phyloP scores from a whole-genome alignment of 2,113 vertebrate species.

The Carlito syrichta region DNA sequence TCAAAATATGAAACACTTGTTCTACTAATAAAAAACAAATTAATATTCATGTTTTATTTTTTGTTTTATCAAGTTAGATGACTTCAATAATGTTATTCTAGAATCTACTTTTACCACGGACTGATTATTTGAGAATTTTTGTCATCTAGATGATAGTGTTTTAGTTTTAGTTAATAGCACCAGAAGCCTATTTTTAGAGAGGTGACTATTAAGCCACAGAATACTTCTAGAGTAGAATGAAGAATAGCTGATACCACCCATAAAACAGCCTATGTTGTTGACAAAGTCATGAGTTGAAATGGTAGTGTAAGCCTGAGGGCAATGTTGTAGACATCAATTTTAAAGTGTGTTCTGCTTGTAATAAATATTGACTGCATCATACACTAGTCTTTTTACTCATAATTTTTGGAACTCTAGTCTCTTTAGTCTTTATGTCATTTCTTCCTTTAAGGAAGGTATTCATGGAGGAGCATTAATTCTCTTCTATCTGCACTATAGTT shows the following conservation, averaged over 20 bases:
- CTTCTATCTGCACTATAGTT: no score
- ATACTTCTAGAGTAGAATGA: neutral
- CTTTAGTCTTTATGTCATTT: neutral
- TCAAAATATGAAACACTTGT: neutral
- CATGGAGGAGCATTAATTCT: neutral
- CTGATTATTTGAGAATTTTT: neutral
- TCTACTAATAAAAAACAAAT: neutral
- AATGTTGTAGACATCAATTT: constrained; percentile 9
- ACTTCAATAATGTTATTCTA: neutral
- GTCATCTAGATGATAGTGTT: neutral
- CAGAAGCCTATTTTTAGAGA: neutral
- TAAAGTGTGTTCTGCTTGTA: neutral
- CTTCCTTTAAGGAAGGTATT: constrained; percentile 24
- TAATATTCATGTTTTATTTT: neutral
- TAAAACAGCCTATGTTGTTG: constrained; percentile 8
- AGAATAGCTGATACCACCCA: neutral
- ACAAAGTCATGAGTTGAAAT: neutral
- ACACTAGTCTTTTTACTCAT: neutral
- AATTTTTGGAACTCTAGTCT: neutral
- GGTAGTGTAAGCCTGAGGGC: neutral
- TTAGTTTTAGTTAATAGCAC: neutral
- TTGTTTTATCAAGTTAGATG: neutral
- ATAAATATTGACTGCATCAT: constrained; percentile 27
- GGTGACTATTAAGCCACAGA: neutral
- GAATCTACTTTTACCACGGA: neutral